Evolutionary conservation across 2,888 invertebrate genomes (phyloP).

Genomic region (Thymelicus sylvestris): DNA sequence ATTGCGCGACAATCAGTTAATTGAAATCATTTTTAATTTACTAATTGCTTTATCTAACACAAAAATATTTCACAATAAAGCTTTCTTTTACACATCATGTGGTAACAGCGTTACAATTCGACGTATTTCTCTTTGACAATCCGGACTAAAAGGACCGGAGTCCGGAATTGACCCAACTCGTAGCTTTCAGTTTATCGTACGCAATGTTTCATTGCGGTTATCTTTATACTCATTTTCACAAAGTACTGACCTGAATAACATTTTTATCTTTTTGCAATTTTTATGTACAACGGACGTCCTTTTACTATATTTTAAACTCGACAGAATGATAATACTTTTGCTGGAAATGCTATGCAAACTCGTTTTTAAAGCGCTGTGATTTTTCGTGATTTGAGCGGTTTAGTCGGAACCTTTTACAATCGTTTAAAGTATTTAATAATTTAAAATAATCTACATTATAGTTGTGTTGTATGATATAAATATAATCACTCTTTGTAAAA

Average conservation of each 20-base stretch:
- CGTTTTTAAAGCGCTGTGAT: neutral
- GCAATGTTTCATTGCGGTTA: conserved; percentile 34
- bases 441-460: neutral
- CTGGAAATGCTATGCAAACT: neutral
- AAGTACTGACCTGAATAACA: conserved; percentile 19
- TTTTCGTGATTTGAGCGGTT: neutral
- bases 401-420: too few relatives aligned
- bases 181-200: conserved; percentile 27
- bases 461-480: too few relatives aligned
- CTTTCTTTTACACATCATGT: neutral
- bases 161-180: conserved; percentile 17
- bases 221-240: conserved; percentile 26
- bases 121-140: conserved; percentile 7
- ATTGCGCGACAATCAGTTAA: too few relatives aligned
- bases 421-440: neutral
- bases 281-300: conserved; percentile 15
- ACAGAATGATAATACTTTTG: conserved; percentile 13
- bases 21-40: neutral
- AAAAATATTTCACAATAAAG: conserved; percentile 9
- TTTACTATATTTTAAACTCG: conserved; percentile 10
- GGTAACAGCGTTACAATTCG: neutral
- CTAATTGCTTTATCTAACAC: neutral
- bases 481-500: too few relatives aligned
- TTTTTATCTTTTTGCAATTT: conserved; percentile 20
- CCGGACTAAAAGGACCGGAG: conserved; percentile 14